phyloP scores from a whole-genome alignment of 2,888 invertebrate species.

The Nomada lathburiana region DNA sequence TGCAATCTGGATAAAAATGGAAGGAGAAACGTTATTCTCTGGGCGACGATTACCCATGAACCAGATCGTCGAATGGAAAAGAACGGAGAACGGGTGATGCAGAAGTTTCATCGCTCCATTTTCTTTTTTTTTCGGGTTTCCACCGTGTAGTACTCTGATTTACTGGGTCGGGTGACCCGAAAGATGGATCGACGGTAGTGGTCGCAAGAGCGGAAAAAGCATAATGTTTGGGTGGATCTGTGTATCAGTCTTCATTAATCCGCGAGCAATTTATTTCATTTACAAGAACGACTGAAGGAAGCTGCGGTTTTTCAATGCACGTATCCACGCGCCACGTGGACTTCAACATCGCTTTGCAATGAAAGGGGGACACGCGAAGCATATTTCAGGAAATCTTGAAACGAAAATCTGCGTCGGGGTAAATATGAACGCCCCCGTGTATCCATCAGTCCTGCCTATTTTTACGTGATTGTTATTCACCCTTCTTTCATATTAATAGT shows the following conservation, averaged over 20 bases:
- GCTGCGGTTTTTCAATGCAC: background rate
- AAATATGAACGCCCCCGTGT: background rate
- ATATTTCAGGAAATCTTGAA: background rate
- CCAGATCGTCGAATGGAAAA: background rate
- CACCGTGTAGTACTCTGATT: background rate
- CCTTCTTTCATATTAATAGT: background rate
- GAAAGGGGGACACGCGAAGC: background rate
- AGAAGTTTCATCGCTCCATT: background rate
- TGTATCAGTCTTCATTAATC: conserved; percentile 10
- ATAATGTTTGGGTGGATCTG: background rate
- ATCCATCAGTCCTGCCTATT: background rate
- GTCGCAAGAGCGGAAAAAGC: background rate
- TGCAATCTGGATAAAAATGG: background rate
- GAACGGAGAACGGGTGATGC: background rate
- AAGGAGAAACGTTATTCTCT: background rate
- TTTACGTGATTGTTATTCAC: background rate
- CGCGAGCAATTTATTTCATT: conserved; percentile 1
- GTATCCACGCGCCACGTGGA: no score
- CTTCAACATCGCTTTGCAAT: background rate
- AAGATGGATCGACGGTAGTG: conserved; percentile 12
- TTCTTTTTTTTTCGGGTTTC: background rate
- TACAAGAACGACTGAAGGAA: background rate
- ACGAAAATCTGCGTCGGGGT: background rate
- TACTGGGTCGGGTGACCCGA: background rate
- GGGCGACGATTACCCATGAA: background rate